phyloP scores from a whole-genome alignment of 2,888 invertebrate genomes.

The Agrenia bidenticulata region DNA sequence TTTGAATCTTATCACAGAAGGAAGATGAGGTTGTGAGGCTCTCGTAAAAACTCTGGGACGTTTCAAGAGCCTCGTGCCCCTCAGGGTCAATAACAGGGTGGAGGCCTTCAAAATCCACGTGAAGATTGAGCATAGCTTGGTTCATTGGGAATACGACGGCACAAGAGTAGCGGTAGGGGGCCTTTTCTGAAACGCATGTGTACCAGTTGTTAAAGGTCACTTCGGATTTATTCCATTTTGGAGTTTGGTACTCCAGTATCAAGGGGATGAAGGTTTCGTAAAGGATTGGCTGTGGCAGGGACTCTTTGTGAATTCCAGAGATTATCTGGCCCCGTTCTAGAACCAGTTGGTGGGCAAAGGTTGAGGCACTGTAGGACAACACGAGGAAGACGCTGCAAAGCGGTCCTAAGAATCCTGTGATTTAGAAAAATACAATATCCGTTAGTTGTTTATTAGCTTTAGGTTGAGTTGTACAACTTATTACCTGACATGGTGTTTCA shows the following conservation, averaged over 20 bases:
- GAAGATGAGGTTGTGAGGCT: slow-evolving; percentile 11
- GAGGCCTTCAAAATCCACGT: slow-evolving; percentile 45
- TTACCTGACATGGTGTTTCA: too few species aligned
- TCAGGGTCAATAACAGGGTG: slow-evolving; percentile 37
- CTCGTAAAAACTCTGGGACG: slow-evolving; percentile 15
- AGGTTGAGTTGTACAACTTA: too few species aligned
- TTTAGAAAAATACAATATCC: too few species aligned
- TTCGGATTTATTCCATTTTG: slow-evolving; percentile 41
- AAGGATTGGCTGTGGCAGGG: slow-evolving; percentile 33
- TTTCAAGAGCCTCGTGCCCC: not conserved
- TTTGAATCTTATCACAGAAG: slow-evolving; percentile 46
- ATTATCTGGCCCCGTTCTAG: slow-evolving; percentile 15
- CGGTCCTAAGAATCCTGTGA: too few species aligned
- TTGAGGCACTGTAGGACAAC: too few species aligned
- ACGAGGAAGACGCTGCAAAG: too few species aligned
- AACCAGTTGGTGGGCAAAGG: not conserved
- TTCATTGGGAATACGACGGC: slow-evolving; percentile 49
- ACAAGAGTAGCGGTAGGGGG: slow-evolving; percentile 45
- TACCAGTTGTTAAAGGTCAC: slow-evolving; percentile 48
- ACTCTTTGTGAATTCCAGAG: slow-evolving; percentile 20
- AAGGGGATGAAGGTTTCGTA: slow-evolving; percentile 41
- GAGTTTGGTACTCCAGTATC: slow-evolving; percentile 39
- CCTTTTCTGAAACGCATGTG: slow-evolving; percentile 35
- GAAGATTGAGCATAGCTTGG: slow-evolving; percentile 44
- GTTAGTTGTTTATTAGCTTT: too few species aligned